A percentile compares a stretch with the other conserved stretches of the same genome.
Evolutionary conservation across 2,888 invertebrate genomes (phyloP).

Genomic region (Stenotaenia linearis): DNA sequence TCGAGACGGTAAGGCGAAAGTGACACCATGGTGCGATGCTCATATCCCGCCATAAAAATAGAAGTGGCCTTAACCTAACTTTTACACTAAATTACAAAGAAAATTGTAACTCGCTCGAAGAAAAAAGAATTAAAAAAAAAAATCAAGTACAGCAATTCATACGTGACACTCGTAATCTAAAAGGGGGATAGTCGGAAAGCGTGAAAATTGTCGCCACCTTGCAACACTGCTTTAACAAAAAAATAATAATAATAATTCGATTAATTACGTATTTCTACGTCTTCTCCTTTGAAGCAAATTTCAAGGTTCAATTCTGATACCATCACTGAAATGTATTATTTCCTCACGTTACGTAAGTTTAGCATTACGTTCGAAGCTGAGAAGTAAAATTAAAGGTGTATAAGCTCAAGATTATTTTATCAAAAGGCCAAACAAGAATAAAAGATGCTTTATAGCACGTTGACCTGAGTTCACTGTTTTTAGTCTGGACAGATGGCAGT

Average conservation of each 20-base stretch:
- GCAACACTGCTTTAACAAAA: not conserved
- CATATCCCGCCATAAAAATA: not conserved
- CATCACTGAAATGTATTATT: not conserved
- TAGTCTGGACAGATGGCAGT: not conserved
- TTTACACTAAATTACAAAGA: not conserved
- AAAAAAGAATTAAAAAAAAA: not conserved
- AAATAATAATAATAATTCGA: not conserved
- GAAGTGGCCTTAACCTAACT: not conserved
- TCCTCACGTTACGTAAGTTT: not conserved
- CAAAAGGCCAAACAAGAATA: not conserved
- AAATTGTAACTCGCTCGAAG: not conserved
- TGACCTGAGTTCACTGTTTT: not conserved
- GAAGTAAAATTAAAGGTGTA: too few species aligned
- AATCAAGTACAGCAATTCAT: not conserved
- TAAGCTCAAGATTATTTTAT: too few species aligned
- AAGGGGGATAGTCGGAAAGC: not conserved
- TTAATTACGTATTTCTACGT: too few species aligned
- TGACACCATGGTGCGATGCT: not conserved
- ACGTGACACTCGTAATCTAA: not conserved
- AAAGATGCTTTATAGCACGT: not conserved
- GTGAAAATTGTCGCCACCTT: not conserved
- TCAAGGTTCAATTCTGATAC: too few species aligned
- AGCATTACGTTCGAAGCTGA: not conserved
- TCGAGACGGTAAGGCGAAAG: not conserved
- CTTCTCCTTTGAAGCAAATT: not conserved